Evolutionary conservation across 2,113 vertebrate genomes (phyloP).

Genomic region (Phylloscopus trochilus): DNA sequence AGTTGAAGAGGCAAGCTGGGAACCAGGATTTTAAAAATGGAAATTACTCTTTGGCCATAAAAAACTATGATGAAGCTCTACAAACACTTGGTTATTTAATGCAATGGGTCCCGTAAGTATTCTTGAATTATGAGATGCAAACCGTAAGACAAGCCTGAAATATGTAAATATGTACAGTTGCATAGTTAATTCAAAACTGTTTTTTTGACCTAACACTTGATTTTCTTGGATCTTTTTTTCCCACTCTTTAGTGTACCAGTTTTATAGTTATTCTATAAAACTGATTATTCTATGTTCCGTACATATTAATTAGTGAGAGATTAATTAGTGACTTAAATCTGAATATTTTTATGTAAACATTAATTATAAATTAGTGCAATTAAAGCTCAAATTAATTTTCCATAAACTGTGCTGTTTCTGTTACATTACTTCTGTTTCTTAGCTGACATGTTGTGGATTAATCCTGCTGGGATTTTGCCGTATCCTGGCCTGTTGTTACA

Average conservation of each 20-base stretch:
- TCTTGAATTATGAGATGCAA: neutral
- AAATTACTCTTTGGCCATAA: slow-evolving; percentile 69
- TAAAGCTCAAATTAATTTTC: neutral
- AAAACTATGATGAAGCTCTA: slow-evolving; percentile 70
- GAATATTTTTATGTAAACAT: neutral
- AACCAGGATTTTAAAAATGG: slow-evolving; percentile 70
- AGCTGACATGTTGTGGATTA: neutral
- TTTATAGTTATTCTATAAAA: neutral
- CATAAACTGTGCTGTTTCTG: neutral
- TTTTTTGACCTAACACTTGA: neutral
- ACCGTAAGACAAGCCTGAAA: neutral
- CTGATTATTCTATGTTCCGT: neutral
- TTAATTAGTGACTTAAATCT: neutral
- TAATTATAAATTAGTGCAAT: neutral
- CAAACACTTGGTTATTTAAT: neutral
- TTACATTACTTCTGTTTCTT: neutral
- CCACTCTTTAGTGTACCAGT: neutral
- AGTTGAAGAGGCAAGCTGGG: slow-evolving; percentile 58
- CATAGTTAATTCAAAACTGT: neutral
- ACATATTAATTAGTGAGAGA: neutral
- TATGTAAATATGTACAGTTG: neutral
- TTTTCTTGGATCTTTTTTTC: neutral
- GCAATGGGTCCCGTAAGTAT: slow-evolving; percentile 46
- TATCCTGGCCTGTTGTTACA: neutral
- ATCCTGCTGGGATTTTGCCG: neutral